phyloP scores from a whole-genome alignment of 2,888 invertebrate genomes.

The Drosophila anomalipes region DNA sequence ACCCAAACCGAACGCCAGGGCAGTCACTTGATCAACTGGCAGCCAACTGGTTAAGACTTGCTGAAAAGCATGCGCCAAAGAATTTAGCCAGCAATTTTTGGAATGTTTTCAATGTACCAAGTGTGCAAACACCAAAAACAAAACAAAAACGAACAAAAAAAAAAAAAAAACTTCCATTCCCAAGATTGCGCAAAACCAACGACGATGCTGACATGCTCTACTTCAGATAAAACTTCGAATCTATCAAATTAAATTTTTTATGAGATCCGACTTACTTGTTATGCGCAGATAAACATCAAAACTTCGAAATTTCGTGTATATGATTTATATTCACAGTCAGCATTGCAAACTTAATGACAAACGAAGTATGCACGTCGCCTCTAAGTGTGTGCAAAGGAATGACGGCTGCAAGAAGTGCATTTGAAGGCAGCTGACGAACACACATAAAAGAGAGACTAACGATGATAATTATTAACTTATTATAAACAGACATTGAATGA shows the following conservation, averaged over 20 bases:
- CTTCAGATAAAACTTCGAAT: neutral
- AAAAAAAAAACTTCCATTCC: slow-evolving; percentile 28
- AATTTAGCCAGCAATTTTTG: slow-evolving; percentile 77
- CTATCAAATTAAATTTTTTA: neutral
- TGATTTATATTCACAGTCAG: neutral
- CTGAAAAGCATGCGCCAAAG: slow-evolving; percentile 80
- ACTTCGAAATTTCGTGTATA: too few relatives aligned
- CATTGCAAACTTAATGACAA: neutral
- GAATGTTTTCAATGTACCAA: slow-evolving; percentile 78
- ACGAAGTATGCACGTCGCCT: neutral
- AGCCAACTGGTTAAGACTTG: slow-evolving; percentile 74
- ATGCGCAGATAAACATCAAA: neutral
- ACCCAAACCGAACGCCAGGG: slow-evolving; percentile 44
- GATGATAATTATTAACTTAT: slow-evolving; percentile 6
- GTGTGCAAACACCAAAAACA: slow-evolving; percentile 67
- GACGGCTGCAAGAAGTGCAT: slow-evolving; percentile 5
- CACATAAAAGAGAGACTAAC: neutral
- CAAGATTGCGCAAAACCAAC: neutral
- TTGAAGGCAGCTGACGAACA: slow-evolving; percentile 4
- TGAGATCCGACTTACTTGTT: neutral
- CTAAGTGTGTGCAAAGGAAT: slow-evolving; percentile 13
- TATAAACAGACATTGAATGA: neutral
- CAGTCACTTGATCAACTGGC: slow-evolving; percentile 73
- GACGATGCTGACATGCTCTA: slow-evolving; percentile 19
- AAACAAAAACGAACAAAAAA: slow-evolving; percentile 45